Evolutionary conservation across 2,797 vertebrate genomes (phyloP).

Genomic region (Labeo calbasu): DNA sequence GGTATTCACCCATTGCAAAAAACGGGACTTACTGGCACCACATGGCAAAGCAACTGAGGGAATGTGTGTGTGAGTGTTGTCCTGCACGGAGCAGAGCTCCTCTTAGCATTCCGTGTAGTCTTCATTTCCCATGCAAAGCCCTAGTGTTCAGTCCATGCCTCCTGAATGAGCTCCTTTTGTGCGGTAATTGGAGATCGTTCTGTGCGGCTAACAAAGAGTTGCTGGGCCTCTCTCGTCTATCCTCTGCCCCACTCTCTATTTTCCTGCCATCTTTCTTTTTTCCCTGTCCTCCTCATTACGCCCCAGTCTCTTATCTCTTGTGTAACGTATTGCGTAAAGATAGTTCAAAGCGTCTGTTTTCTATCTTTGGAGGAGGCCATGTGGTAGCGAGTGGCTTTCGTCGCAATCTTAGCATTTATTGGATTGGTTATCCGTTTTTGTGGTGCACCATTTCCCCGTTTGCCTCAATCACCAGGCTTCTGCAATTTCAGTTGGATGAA

Average conservation of each 20-base stretch:
- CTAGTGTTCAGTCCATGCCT: slow-evolving; percentile 75
- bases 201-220: slow-evolving; percentile 73
- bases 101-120: slow-evolving; percentile 68
- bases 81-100: slow-evolving; percentile 46
- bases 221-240: slow-evolving; percentile 60
- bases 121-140: slow-evolving; percentile 83
- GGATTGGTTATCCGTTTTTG: slow-evolving; percentile 17
- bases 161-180: slow-evolving; percentile 91
- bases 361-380: slow-evolving; percentile 1
- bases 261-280: slow-evolving; percentile 47
- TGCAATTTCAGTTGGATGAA: slow-evolving; percentile 20
- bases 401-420: slow-evolving; percentile 47
- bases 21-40: neutral
- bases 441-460: neutral
- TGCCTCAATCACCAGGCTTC: slow-evolving; percentile 16
- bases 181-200: slow-evolving; percentile 84
- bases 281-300: slow-evolving; percentile 54
- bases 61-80: slow-evolving; percentile 29
- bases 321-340: slow-evolving; percentile 55
- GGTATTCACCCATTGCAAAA: neutral
- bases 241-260: slow-evolving; percentile 46
- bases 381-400: slow-evolving; percentile 17
- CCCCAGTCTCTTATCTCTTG: slow-evolving; percentile 49
- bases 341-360: slow-evolving; percentile 32
- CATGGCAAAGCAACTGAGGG: slow-evolving; percentile 4